Evolutionary conservation across 2,888 invertebrate genomes (phyloP).

Genomic region (Mesochorus sp.): DNA sequence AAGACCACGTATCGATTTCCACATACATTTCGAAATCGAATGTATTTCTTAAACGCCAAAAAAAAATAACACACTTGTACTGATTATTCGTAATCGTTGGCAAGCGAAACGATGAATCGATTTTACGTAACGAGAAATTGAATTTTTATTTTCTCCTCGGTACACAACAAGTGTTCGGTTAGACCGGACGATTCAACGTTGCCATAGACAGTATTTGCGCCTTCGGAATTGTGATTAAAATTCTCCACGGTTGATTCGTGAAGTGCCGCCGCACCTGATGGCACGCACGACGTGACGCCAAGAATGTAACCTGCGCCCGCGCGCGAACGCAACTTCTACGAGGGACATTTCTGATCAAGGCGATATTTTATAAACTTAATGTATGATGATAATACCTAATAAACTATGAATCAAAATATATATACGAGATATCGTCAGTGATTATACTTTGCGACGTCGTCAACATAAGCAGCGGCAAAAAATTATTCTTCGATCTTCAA

Average conservation of each 20-base stretch:
- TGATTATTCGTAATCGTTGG: not conserved
- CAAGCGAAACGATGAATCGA: constrained; percentile 6
- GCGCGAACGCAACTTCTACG: not conserved
- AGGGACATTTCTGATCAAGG: not conserved
- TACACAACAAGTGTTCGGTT: not conserved
- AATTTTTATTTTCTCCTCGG: not conserved
- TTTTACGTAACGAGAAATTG: not conserved
- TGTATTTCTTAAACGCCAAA: not conserved
- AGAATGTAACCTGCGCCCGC: constrained; percentile 38
- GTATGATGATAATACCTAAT: constrained; percentile 6
- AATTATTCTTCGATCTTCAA: constrained; percentile 33
- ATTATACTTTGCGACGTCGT: constrained; percentile 44
- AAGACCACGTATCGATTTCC: not conserved
- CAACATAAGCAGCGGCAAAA: constrained; percentile 37
- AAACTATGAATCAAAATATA: constrained; percentile 31
- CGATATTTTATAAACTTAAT: constrained; percentile 28
- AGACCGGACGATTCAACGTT: not conserved
- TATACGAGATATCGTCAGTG: constrained; percentile 15
- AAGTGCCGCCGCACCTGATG: constrained; percentile 61
- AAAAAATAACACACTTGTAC: too few relatives aligned
- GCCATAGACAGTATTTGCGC: constrained; percentile 16
- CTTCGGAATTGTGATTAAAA: constrained; percentile 54
- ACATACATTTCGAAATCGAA: not conserved
- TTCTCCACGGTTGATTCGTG: constrained; percentile 52
- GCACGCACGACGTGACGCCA: constrained; percentile 59